Evolutionary conservation across 2,888 invertebrate species (phyloP).

Genomic region (Cordilura impudica): DNA sequence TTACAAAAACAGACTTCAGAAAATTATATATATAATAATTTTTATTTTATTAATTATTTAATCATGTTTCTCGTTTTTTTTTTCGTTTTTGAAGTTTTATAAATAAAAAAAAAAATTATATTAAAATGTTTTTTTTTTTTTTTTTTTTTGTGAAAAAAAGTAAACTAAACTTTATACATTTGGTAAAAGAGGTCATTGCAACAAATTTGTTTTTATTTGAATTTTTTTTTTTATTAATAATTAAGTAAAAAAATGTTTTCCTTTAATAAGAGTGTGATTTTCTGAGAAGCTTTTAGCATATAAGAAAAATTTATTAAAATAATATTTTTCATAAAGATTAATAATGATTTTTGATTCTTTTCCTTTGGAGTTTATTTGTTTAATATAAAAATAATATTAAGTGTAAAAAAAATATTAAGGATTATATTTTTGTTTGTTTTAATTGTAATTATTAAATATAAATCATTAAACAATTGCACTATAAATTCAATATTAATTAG

Average conservation of each 20-base stretch:
- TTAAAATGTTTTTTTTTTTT: not conserved
- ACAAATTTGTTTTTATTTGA: conserved; percentile 45
- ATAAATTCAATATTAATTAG: conserved; percentile 69
- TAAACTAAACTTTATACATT: conserved; percentile 61
- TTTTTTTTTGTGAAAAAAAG: not conserved
- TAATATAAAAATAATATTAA: conserved; percentile 52
- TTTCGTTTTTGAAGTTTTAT: conserved; percentile 1
- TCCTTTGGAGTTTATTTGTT: conserved; percentile 48
- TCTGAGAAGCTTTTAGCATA: conserved; percentile 2
- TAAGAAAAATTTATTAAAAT: conserved; percentile 18
- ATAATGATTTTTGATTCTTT: conserved; percentile 55
- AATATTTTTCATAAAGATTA: conserved; percentile 26
- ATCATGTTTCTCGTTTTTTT: conserved; percentile 43
- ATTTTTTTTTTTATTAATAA: conserved; percentile 44
- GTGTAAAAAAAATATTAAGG: conserved; percentile 51
- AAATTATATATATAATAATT: conserved; percentile 15
- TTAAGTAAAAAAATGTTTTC: conserved; percentile 49
- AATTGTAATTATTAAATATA: conserved; percentile 59
- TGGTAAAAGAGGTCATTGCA: conserved; percentile 68
- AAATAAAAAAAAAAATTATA: not conserved
- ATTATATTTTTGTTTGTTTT: conserved; percentile 29
- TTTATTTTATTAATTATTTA: conserved; percentile 19
- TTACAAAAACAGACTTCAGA: conserved; percentile 23
- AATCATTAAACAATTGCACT: conserved; percentile 70
- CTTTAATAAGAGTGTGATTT: conserved; percentile 7